phyloP scores from a whole-genome alignment of 2,113 vertebrate genomes.

The Rhinopomastus cyanomelas region DNA sequence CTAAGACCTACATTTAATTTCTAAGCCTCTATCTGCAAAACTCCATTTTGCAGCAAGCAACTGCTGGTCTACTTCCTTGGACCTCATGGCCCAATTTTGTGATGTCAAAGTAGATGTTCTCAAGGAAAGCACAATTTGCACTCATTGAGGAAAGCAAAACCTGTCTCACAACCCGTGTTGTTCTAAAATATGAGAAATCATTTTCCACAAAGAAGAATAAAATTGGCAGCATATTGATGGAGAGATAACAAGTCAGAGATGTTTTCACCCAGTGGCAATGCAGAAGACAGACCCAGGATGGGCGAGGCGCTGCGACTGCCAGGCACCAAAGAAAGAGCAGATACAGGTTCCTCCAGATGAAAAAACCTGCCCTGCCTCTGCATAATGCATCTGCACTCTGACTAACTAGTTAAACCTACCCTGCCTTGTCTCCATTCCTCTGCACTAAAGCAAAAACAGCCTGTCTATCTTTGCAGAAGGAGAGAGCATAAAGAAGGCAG shows the following conservation, averaged over 20 bases:
- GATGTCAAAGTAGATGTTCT: neutral
- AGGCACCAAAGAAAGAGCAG: neutral
- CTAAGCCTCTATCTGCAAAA: neutral
- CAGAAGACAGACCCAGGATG: neutral
- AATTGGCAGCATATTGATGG: neutral
- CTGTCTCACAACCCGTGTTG: neutral
- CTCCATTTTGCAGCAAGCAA: neutral
- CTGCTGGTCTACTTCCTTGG: neutral
- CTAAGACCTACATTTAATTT: neutral
- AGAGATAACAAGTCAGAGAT: neutral
- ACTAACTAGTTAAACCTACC: neutral
- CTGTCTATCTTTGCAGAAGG: neutral
- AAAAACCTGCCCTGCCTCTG: conserved; percentile 13
- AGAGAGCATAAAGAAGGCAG: neutral
- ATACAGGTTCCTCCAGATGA: neutral
- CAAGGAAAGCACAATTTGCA: neutral
- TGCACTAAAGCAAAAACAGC: neutral
- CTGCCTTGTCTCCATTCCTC: neutral
- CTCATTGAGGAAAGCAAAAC: neutral
- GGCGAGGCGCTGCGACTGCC: neutral
- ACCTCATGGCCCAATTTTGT: rapidly evolving
- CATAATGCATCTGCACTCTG: neutral
- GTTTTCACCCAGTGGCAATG: neutral
- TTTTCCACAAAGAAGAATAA: neutral
- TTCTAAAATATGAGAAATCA: neutral